A percentile compares a stretch with the other conserved stretches of the same genome.
Evolutionary conservation across 2,797 vertebrate genomes (phyloP).

Genomic region (Choloepus didactylus): DNA sequence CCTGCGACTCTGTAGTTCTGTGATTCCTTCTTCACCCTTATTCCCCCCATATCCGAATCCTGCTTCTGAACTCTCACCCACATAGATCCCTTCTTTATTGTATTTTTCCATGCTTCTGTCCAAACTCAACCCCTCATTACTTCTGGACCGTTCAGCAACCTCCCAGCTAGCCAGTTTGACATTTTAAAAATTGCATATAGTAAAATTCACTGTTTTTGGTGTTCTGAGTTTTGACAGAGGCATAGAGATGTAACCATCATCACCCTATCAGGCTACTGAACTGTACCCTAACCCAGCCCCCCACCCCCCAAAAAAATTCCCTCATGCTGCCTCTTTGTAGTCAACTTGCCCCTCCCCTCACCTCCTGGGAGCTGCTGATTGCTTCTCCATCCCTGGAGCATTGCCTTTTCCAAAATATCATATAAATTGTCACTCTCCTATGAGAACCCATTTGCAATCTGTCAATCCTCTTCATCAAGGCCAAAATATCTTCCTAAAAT

Average conservation of each 20-base stretch:
- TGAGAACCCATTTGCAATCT: neutral
- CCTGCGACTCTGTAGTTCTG: neutral
- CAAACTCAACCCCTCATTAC: neutral
- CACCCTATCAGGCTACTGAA: neutral
- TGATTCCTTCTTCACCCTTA: neutral
- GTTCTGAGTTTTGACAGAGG: neutral
- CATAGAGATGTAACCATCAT: neutral
- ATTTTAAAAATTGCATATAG: neutral
- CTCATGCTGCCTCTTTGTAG: neutral
- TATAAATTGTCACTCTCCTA: neutral
- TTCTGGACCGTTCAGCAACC: neutral
- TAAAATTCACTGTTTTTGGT: neutral
- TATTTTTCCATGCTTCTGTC: neutral
- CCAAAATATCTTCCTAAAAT: neutral
- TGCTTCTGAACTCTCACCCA: neutral
- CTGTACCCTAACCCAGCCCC: neutral
- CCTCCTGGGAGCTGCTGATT: neutral
- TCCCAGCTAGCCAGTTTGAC: neutral
- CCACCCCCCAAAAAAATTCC: neutral
- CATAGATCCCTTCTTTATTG: too few species aligned
- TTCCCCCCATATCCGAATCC: neutral
- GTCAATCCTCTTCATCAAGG: neutral
- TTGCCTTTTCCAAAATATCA: neutral
- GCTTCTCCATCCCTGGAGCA: neutral
- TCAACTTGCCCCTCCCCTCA: neutral